Evolutionary conservation across 2,888 invertebrate species (phyloP).

Genomic region (Drosophila robusta): DNA sequence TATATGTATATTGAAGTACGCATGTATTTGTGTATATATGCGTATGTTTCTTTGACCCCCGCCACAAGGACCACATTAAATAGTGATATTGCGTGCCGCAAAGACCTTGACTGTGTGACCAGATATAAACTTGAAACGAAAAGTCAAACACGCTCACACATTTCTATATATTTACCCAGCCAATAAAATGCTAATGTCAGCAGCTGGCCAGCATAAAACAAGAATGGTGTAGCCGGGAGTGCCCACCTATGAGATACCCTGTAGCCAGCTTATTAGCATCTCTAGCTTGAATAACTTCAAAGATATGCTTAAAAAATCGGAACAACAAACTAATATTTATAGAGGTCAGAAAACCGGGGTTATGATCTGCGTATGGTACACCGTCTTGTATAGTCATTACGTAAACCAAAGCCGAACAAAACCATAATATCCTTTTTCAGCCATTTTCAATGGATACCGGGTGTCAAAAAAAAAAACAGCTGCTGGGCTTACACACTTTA

Average conservation of each 20-base stretch:
- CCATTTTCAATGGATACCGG: background rate
- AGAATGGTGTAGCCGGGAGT: background rate
- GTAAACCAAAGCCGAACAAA: no score
- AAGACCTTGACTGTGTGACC: conserved; percentile 67
- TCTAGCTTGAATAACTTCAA: no score
- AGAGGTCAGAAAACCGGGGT: no score
- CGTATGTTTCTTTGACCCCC: conserved; percentile 17
- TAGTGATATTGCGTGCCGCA: conserved; percentile 68
- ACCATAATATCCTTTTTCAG: background rate
- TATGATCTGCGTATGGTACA: no score
- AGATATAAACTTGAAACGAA: conserved; percentile 62
- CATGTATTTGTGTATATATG: conserved; percentile 2
- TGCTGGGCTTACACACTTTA: conserved; percentile 54
- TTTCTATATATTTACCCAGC: conserved; percentile 23
- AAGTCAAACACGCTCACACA: conserved; percentile 50
- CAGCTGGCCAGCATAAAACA: conserved; percentile 8
- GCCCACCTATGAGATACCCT: background rate
- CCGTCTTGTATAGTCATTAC: background rate
- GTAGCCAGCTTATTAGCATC: background rate
- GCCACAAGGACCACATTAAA: conserved; percentile 63
- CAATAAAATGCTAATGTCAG: conserved; percentile 50
- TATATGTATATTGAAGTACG: background rate
- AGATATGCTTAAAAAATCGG: no score
- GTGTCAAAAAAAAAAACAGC: conserved; percentile 53
- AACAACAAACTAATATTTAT: no score